These are phyloP conservation scores for Erithacus rubecula DNA, from an alignment of 2,797 vertebrate species.

Conservation along the genomic window DNA sequence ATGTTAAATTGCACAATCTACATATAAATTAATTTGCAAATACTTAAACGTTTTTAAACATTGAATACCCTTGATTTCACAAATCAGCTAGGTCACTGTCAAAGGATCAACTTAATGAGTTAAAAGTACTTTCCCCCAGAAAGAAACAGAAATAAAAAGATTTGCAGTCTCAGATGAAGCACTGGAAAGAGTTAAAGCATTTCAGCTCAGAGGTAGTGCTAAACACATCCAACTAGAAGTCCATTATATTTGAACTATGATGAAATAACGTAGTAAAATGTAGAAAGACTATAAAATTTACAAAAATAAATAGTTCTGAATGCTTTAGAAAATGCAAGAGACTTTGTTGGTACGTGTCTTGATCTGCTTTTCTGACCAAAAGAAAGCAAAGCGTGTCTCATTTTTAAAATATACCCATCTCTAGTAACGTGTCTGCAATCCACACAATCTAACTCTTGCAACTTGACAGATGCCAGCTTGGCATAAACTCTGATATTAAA, in stretches of 20 bases:
- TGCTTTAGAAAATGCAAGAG: constrained; percentile 71
- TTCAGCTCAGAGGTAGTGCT: constrained; percentile 78
- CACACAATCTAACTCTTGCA: constrained; percentile 25
- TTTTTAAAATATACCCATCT: constrained; percentile 71
- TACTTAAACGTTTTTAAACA: constrained; percentile 67
- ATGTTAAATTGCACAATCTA: constrained; percentile 72
- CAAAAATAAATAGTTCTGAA: constrained; percentile 77
- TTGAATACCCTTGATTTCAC: constrained; percentile 69
- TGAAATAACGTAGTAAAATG: constrained; percentile 72
- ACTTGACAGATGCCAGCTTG: constrained; percentile 14
- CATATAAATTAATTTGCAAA: constrained; percentile 73
- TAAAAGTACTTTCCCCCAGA: constrained; percentile 35
- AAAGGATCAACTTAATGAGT: constrained; percentile 42
- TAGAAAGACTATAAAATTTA: constrained; percentile 77
- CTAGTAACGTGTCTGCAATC: constrained; percentile 44
- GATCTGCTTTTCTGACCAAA: constrained; percentile 55
- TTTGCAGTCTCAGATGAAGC: constrained; percentile 67
- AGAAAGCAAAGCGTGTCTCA: constrained; percentile 47
- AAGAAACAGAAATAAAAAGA: constrained; percentile 27
- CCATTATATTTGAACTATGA: constrained; percentile 66
- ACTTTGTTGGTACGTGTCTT: constrained; percentile 49
- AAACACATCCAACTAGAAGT: constrained; percentile 74
- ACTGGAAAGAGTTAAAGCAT: constrained; percentile 71
- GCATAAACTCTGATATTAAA: constrained; percentile 65
- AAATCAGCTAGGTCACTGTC: constrained; percentile 61